Evolutionary conservation across 2,113 vertebrate species (phyloP).

Genomic region (Montifringilla adamsi): DNA sequence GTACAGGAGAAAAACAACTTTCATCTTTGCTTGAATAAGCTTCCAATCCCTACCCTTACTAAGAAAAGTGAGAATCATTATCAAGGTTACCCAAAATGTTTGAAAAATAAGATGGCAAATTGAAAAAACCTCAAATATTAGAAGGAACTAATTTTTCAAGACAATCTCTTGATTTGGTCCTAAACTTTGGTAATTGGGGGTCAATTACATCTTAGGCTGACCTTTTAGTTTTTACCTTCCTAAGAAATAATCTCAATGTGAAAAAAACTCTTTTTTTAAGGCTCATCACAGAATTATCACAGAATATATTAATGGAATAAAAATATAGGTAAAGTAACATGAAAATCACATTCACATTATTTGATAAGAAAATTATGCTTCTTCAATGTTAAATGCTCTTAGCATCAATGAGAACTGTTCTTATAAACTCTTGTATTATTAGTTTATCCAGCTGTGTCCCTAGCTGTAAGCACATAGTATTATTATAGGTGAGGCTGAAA

Average conservation of each 20-base stretch:
- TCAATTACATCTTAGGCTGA: background rate
- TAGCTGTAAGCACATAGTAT: conserved; percentile 6
- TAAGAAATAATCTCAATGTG: background rate
- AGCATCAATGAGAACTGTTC: background rate
- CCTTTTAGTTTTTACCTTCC: background rate
- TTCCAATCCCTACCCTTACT: background rate
- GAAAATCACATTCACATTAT: background rate
- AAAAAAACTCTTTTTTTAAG: background rate
- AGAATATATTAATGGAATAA: background rate
- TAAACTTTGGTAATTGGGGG: background rate
- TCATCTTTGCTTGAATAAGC: background rate
- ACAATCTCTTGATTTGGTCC: background rate
- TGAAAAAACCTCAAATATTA: background rate
- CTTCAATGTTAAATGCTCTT: background rate
- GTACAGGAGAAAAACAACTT: background rate
- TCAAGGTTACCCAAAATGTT: background rate
- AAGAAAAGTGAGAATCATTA: background rate
- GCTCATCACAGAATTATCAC: background rate
- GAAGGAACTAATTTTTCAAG: background rate
- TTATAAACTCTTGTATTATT: conserved; percentile 20
- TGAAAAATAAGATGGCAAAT: background rate
- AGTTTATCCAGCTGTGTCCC: conserved; percentile 33
- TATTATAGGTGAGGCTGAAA: conserved; percentile 50
- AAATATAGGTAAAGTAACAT: background rate
- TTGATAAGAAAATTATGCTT: background rate